Conservation (phyloP, 2,797 vertebrate species). For the Pagetopsis macropterus region DNA sequence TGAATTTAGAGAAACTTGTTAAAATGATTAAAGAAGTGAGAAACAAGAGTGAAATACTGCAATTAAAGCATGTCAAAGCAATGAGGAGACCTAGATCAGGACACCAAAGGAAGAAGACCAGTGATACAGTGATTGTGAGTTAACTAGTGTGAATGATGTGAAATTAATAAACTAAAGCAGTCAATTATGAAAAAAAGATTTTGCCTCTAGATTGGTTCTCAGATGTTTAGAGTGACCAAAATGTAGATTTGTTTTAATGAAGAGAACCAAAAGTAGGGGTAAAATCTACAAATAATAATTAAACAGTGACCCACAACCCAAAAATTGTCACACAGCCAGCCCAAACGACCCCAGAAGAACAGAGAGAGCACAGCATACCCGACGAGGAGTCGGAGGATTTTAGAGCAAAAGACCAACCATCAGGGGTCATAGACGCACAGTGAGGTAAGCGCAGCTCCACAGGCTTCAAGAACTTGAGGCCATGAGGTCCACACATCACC, state of each 20-base stretch:
- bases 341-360: conserved; percentile 93
- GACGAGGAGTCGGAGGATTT: conserved; percentile 99
- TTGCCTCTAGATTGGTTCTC: conserved; percentile 65
- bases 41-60: conserved; percentile 27
- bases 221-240: not conserved
- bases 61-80: conserved; percentile 42
- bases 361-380: conserved; percentile 98
- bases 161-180: conserved; percentile 66
- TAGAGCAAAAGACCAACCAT: conserved; percentile 99
- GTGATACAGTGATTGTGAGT: conserved; percentile 58
- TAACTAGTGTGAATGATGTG: conserved; percentile 51
- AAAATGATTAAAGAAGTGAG: conserved; percentile 41
- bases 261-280: conserved; percentile 56
- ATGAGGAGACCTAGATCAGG: conserved; percentile 39
- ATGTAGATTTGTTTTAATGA: not conserved
- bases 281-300: conserved; percentile 49
- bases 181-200: conserved; percentile 56
- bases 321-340: conserved; percentile 85
- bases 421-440: conserved; percentile 99
- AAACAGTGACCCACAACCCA: conserved; percentile 67
- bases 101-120: conserved; percentile 44
- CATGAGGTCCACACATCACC: conserved; percentile 99
- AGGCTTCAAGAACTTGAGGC: conserved; percentile 99
- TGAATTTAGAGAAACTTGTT: conserved; percentile 44
- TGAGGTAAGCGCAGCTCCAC: conserved; percentile 99